Percentiles rank a stretch among this genome's conserved stretches.
Evolutionary conservation across 2,888 invertebrate species (phyloP).

Genomic region (Gymnosoma rotundatum): DNA sequence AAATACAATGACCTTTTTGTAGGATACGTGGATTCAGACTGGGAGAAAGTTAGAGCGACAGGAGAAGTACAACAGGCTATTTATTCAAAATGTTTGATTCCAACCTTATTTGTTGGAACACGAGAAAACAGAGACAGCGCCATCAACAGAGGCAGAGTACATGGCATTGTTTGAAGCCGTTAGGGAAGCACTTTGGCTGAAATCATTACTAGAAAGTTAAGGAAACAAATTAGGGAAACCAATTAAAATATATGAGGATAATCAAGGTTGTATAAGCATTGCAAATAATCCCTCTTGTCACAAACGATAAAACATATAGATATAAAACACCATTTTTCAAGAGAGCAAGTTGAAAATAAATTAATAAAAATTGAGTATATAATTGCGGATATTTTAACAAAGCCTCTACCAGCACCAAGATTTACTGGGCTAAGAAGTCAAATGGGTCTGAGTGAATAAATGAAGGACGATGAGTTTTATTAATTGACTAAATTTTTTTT

Average conservation of each 20-base stretch:
- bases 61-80: constrained; percentile 70
- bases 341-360: constrained; percentile 68
- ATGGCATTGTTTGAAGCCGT: constrained; percentile 67
- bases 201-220: constrained; percentile 34
- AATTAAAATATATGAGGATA: constrained; percentile 34
- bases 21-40: constrained; percentile 72
- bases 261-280: no score
- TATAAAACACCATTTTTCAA: constrained; percentile 70
- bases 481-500: background rate
- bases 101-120: constrained; percentile 64
- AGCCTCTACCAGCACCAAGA: constrained; percentile 52
- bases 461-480: background rate
- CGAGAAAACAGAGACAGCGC: constrained; percentile 58
- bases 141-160: constrained; percentile 46
- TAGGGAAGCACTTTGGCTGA: constrained; percentile 69
- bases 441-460: constrained; percentile 19
- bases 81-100: constrained; percentile 70
- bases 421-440: constrained; percentile 42
- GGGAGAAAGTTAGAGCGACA: constrained; percentile 64
- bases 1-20: constrained; percentile 48
- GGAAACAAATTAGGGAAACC: constrained; percentile 21
- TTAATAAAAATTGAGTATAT: constrained; percentile 60
- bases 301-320: constrained; percentile 54
- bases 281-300: background rate
- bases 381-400: constrained; percentile 70